Evolutionary conservation across 2,113 vertebrate genomes (phyloP).

Genomic region (Archocentrus centrarchus): DNA sequence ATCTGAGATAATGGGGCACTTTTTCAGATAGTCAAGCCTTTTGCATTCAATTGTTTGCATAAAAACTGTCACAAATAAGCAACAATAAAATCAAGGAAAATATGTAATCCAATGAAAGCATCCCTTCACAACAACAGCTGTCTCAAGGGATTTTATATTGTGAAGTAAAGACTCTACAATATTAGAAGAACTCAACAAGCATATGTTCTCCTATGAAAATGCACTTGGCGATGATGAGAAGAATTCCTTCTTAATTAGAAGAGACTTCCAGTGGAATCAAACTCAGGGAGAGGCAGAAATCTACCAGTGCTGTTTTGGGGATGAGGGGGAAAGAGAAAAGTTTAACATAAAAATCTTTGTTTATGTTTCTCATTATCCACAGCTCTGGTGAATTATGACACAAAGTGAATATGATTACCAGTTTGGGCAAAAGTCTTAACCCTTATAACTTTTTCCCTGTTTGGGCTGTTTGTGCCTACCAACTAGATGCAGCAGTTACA

Average conservation of each 20-base stretch:
- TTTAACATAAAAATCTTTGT: background rate
- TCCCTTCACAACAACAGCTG: background rate
- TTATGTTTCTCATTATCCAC: background rate
- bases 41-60: background rate
- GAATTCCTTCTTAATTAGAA: background rate
- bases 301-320: background rate
- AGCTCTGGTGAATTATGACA: background rate
- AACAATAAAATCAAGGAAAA: background rate
- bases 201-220: background rate
- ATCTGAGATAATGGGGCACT: background rate
- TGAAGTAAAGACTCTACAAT: background rate
- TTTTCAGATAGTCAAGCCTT: background rate
- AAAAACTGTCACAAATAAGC: background rate
- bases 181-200: background rate
- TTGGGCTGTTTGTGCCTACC: background rate
- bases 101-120: background rate
- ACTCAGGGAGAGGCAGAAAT: background rate
- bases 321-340: background rate
- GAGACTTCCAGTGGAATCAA: background rate
- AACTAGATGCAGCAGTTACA: background rate
- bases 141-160: background rate
- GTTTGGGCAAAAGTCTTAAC: background rate
- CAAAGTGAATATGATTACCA: background rate
- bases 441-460: background rate
- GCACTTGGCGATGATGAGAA: background rate